Evolutionary conservation across 2,113 vertebrate genomes (phyloP).

Genomic region (Ailurus styani): DNA sequence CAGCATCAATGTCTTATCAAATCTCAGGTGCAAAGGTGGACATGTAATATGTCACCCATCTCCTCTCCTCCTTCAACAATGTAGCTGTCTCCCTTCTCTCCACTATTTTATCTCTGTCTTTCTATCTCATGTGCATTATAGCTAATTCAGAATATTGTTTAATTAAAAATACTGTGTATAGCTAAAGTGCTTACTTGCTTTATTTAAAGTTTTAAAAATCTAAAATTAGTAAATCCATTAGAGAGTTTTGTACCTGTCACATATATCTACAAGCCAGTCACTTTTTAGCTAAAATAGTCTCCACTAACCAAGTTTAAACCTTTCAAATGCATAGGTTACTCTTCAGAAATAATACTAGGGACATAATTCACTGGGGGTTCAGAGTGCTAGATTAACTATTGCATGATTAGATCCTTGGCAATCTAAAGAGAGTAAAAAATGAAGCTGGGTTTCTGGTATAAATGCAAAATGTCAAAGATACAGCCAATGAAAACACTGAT

Average conservation of each 20-base stretch:
- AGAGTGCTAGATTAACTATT: not conserved
- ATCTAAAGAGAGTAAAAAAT: not conserved
- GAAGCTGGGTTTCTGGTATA: not conserved
- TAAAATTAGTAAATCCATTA: not conserved
- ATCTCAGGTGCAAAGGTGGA: not conserved
- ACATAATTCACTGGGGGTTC: not conserved
- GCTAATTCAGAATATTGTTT: not conserved
- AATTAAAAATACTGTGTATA: not conserved
- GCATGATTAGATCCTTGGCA: not conserved
- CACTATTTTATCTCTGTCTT: not conserved
- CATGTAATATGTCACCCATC: no score
- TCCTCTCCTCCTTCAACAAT: not conserved
- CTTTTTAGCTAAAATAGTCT: not conserved
- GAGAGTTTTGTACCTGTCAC: not conserved
- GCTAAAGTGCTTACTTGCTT: not conserved
- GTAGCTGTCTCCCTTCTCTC: not conserved
- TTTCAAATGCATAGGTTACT: not conserved
- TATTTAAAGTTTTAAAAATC: not conserved
- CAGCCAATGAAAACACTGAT: not conserved
- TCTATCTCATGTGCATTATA: not conserved
- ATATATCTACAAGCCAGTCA: not conserved
- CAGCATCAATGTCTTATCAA: not conserved
- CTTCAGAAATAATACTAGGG: not conserved
- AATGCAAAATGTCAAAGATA: conserved; percentile 28
- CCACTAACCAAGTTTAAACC: not conserved